Evolutionary conservation across 2,888 invertebrate species (phyloP).

Genomic region (Salpingus planirostris): DNA sequence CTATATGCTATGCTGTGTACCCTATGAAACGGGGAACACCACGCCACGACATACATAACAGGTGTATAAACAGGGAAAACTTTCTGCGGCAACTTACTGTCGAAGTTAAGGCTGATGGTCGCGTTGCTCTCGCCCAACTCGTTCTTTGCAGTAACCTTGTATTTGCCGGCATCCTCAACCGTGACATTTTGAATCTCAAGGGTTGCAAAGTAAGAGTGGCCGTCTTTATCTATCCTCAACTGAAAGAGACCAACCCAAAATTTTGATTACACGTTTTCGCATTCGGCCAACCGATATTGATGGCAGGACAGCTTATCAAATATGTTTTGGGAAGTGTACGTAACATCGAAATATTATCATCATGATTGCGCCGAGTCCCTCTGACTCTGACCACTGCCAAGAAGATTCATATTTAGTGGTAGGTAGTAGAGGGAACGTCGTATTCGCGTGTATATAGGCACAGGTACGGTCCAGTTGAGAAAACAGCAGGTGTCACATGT

Average conservation of each 20-base stretch:
- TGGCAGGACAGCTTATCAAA: no score
- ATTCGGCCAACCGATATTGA: slow-evolving; percentile 2
- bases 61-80: no score
- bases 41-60: no score
- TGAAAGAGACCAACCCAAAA: slow-evolving; percentile 39
- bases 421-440: slow-evolving; percentile 14
- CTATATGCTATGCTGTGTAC: no score
- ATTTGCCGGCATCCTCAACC: slow-evolving; percentile 95
- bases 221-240: slow-evolving; percentile 84
- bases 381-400: slow-evolving; percentile 23
- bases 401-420: slow-evolving; percentile 18
- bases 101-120: slow-evolving; percentile 94
- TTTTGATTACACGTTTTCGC: slow-evolving; percentile 2
- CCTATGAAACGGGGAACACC: no score
- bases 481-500: slow-evolving; percentile 29
- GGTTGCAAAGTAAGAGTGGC: slow-evolving; percentile 87
- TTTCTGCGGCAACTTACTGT: no score
- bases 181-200: slow-evolving; percentile 91
- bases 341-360: neutral
- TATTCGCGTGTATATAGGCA: no score
- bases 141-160: slow-evolving; percentile 94
- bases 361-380: neutral
- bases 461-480: no score
- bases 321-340: neutral
- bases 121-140: slow-evolving; percentile 96